These are phyloP conservation scores for Acyrthosiphon pisum DNA, from an alignment of 1,140 invertebrate genomes.

Conservation along the genomic window DNA sequence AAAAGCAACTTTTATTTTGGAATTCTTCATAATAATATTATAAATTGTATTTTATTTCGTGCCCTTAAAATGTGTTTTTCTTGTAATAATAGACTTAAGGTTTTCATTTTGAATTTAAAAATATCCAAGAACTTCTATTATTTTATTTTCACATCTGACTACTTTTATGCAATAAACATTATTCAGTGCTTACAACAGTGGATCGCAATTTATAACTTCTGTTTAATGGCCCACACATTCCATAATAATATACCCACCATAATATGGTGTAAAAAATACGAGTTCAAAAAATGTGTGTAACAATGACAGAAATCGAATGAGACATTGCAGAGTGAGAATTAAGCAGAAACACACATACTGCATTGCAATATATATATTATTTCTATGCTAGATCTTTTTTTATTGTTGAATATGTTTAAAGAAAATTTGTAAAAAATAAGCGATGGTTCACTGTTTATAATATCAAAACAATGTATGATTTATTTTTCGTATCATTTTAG, in stretches of 20 bases:
- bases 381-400: not conserved
- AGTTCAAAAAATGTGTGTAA: not conserved
- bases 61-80: not conserved
- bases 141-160: not conserved
- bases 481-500: not conserved
- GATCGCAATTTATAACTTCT: not conserved
- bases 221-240: not conserved
- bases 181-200: not conserved
- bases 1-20: not conserved
- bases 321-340: not conserved
- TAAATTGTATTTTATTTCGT: not conserved
- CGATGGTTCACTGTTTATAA: not conserved
- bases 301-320: not conserved
- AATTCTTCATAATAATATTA: constrained; percentile 1
- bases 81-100: not conserved
- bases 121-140: not conserved
- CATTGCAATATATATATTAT: not conserved
- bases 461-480: not conserved
- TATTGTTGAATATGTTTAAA: not conserved
- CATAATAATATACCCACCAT: not conserved
- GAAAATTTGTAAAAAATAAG: not conserved
- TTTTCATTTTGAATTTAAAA: not conserved
- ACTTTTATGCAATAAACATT: not conserved
- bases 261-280: not conserved
- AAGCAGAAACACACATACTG: not conserved